These are phyloP conservation scores for Mayetiola destructor DNA, from an alignment of 2,888 invertebrate species.

Conservation along the genomic window DNA sequence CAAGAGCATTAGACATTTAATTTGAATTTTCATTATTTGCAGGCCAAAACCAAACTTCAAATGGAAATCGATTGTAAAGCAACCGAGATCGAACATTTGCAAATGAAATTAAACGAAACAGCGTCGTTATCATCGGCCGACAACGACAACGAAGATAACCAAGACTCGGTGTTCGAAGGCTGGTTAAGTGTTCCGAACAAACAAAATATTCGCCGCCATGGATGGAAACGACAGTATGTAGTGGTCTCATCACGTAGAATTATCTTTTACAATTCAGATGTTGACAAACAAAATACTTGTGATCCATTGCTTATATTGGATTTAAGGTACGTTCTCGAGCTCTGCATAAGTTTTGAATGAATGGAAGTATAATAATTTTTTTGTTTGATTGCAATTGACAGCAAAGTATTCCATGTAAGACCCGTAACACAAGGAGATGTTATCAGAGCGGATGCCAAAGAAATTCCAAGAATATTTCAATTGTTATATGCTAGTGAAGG, in stretches of 20 bases:
- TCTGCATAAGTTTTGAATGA: not conserved
- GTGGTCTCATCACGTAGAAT: constrained; percentile 94
- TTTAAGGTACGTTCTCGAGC: constrained; percentile 54
- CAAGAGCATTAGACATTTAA: not conserved
- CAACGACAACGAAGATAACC: constrained; percentile 63
- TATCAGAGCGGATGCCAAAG: constrained; percentile 95
- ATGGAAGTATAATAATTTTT: constrained; percentile 14
- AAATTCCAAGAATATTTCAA: constrained; percentile 97
- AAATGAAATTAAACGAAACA: constrained; percentile 78
- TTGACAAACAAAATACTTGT: constrained; percentile 75
- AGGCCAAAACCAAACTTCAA: constrained; percentile 55
- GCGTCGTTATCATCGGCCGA: constrained; percentile 84
- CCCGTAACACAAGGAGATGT: constrained; percentile 98
- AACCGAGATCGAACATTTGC: constrained; percentile 85
- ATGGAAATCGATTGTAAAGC: constrained; percentile 97
- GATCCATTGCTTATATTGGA: constrained; percentile 91
- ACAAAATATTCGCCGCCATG: constrained; percentile 86
- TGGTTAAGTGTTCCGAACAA: constrained; percentile 93
- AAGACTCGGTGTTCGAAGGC: constrained; percentile 76
- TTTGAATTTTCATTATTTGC: constrained; percentile 5
- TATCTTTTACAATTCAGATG: constrained; percentile 91
- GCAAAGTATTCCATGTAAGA: constrained; percentile 97
- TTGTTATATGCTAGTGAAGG: constrained; percentile 95
- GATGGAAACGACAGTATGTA: constrained; percentile 94
- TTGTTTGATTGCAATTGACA: constrained; percentile 31